These are phyloP conservation scores for Heterodera filipjevi DNA, from an alignment of 2,888 invertebrate genomes.

Conservation along the genomic window DNA sequence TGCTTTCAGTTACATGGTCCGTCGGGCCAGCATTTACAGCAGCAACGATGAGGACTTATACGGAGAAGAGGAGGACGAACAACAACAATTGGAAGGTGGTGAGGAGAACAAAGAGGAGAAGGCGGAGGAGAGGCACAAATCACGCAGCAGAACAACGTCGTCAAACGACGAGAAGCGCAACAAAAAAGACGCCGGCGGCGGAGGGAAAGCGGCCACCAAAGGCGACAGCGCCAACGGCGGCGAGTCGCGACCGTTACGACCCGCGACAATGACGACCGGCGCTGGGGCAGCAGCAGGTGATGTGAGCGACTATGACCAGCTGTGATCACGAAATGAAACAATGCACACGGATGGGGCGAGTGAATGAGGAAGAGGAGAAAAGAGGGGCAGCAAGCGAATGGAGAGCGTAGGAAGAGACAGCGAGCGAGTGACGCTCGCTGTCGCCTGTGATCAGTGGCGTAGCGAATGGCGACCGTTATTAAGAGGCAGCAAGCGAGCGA, in stretches of 20 bases:
- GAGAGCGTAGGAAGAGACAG: no score
- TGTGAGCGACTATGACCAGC: not conserved
- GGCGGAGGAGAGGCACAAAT: constrained; percentile 34
- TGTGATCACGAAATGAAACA: no score
- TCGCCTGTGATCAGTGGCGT: no score
- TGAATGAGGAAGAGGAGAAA: no score
- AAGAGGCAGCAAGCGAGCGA: not conserved
- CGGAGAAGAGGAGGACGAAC: constrained; percentile 45
- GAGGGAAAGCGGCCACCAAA: not conserved
- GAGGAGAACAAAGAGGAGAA: constrained; percentile 17
- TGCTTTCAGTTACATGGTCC: constrained; percentile 48
- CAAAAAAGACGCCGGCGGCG: not conserved
- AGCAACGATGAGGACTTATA: constrained; percentile 29
- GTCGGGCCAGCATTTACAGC: constrained; percentile 39
- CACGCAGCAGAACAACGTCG: constrained; percentile 10
- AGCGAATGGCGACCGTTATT: no score
- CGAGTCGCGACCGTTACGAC: not conserved
- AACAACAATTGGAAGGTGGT: no score
- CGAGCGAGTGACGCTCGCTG: no score
- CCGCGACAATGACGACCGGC: not conserved
- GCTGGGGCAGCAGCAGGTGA: not conserved
- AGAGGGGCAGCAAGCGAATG: no score
- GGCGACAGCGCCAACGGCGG: not conserved
- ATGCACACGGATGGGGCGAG: no score
- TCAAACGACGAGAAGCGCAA: not conserved